Evolutionary conservation across 2,797 vertebrate species (phyloP), one percentile per base, ranked within the genome.

Genomic region (Danio tinwini): DNA sequence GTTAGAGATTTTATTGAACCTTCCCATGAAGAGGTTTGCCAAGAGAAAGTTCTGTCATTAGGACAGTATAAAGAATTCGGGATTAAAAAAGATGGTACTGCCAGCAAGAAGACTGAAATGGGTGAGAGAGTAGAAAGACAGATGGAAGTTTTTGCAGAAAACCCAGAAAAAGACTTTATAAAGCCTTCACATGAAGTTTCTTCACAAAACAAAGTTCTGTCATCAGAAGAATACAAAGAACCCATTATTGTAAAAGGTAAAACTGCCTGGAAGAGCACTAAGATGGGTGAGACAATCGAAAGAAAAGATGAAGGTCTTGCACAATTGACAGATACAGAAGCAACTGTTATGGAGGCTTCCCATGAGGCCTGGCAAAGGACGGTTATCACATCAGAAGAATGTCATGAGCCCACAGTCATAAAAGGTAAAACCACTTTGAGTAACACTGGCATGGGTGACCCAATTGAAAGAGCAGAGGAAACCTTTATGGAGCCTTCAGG

Each of bases 11-110:
- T 65, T 6, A 53, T 52, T 16, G 47, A 58, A 29, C 39, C 8
- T 42, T 71, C 17, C 8, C 19, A 44, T 37, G 3, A 53, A 17
- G 39, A 71, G 10, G 16, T 63, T 52, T 29, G 49, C 13, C 47
- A 71, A 78, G 56, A 70, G 17, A 63, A 71, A 6, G 12, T 19
- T 77, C 5, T 71, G 29, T 17, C 58, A 11, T 49, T 53, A 68
- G 50, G 40, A 71, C 19, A 52, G 2, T n/a, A 42, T 44, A 21
- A 40, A 16, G n/a, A 70, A 70, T 4, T 45, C 6, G 21, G 61
- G 17, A 44, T 52, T 42, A 29, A 45, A 58, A 67, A 52, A 42
- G 56, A 40, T 52, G 45, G 29, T 61, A 70, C 9, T 21, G 5
- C 47, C 16, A 70, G 37, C 40, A 55, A 70, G 21, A 16, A 29